Percentiles rank a stretch among this genome's conserved stretches.
Evolutionary conservation across 2,113 vertebrate genomes (phyloP).

Genomic region (Ardeotis arabs): DNA sequence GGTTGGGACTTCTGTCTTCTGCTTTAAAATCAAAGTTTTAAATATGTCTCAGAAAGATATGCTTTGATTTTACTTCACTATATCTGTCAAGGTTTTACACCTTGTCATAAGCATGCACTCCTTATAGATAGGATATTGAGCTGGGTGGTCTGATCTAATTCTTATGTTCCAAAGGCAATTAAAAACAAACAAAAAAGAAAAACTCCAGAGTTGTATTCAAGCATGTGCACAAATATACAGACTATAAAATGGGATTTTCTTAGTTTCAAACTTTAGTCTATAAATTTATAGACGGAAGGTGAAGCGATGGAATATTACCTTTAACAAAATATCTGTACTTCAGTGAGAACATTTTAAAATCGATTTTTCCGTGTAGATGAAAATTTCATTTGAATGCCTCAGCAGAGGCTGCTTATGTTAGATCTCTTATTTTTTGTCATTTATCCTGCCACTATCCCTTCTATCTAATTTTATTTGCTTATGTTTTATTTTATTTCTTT

Average conservation of each 20-base stretch:
- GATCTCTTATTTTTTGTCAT: not conserved
- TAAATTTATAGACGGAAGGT: not conserved
- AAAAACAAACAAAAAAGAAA: not conserved
- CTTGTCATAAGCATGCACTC: not conserved
- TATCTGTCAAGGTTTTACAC: not conserved
- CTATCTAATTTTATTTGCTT: not conserved
- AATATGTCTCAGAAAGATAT: not conserved
- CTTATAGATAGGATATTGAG: not conserved
- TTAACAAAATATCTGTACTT: not conserved
- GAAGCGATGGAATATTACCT: not conserved
- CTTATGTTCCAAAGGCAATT: not conserved
- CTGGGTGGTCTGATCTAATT: not conserved
- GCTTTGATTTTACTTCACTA: not conserved
- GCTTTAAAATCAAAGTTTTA: not conserved
- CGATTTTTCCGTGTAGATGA: not conserved
- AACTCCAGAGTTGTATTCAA: not conserved
- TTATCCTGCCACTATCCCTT: not conserved
- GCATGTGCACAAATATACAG: not conserved
- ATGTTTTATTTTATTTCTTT: not conserved
- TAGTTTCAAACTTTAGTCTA: not conserved
- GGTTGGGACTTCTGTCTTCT: not conserved
- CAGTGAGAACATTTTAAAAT: not conserved
- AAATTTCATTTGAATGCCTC: not conserved
- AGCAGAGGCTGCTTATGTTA: not conserved
- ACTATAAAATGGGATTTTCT: not conserved